Conservation (phyloP, 2,888 invertebrate genomes). For the Eumerus sabulonum region DNA sequence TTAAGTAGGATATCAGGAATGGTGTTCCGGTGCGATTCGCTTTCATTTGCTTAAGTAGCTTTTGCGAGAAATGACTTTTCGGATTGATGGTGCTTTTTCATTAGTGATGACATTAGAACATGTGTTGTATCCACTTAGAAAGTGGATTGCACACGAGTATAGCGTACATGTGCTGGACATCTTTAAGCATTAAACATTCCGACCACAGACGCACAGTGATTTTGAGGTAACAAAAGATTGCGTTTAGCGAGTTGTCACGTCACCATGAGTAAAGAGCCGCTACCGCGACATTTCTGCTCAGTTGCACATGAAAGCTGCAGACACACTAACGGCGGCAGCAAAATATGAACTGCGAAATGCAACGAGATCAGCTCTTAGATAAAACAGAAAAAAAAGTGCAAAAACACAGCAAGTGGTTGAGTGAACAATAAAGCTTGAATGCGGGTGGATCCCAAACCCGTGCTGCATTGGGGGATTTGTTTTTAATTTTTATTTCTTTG, state of each 20-base stretch:
- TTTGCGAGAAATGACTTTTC: conserved; percentile 19
- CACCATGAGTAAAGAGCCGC: conserved; percentile 5
- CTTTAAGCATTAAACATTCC: too few species aligned
- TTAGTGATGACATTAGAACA: conserved; percentile 35
- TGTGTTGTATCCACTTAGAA: conserved; percentile 1
- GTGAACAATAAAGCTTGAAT: conserved; percentile 45
- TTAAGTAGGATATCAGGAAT: conserved; percentile 29
- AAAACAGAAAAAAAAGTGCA: conserved; percentile 19
- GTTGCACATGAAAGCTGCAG: conserved; percentile 29
- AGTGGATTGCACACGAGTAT: conserved; percentile 17
- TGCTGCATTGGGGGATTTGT: conserved; percentile 38
- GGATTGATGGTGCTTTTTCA: conserved; percentile 51
- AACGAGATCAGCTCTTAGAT: conserved; percentile 28
- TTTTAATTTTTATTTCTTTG: conserved; percentile 6
- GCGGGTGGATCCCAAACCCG: conserved; percentile 1
- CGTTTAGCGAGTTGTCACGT: not conserved
- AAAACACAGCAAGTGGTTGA: conserved; percentile 43
- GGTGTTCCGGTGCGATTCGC: conserved; percentile 30
- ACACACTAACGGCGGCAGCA: too few species aligned
- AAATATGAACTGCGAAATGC: too few species aligned
- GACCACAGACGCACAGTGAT: too few species aligned
- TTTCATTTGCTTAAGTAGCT: conserved; percentile 59
- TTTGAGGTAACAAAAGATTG: not conserved
- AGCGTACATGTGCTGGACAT: not conserved
- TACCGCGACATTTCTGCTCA: conserved; percentile 11